A percentile compares a stretch with the other conserved stretches of the same genome.
Evolutionary conservation across 2,888 invertebrate genomes (phyloP).

Genomic region (Cremastinae sp.): DNA sequence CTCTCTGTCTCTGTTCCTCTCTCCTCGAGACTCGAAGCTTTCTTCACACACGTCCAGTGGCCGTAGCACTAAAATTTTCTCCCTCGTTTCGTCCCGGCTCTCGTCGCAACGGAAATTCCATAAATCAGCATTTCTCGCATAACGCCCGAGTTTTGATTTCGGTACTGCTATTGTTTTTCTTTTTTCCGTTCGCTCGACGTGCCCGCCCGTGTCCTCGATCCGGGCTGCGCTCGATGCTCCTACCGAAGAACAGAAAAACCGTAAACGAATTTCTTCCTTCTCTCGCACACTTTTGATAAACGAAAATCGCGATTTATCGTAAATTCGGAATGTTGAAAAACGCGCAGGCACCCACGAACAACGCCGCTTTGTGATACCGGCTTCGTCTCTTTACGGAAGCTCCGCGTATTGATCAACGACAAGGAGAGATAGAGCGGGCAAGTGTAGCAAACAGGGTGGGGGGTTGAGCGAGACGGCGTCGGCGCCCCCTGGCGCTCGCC

Average conservation of each 20-base stretch:
- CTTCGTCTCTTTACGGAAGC: conserved; percentile 58
- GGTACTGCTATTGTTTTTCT: not conserved
- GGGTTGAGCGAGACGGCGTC: conserved; percentile 46
- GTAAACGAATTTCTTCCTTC: conserved; percentile 6
- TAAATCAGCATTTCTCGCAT: conserved; percentile 37
- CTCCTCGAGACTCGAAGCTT: conserved; percentile 1
- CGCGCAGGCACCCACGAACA: conserved; percentile 44
- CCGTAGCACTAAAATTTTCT: conserved; percentile 8
- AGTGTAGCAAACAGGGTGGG: conserved; percentile 9
- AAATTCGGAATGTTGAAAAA: conserved; percentile 43
- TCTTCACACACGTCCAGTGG: not conserved
- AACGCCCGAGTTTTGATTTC: conserved; percentile 11
- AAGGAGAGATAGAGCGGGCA: conserved; percentile 27
- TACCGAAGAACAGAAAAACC: not conserved
- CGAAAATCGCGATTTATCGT: conserved; percentile 19
- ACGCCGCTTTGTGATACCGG: conserved; percentile 60
- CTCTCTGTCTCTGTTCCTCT: not conserved
- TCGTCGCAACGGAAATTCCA: conserved; percentile 27
- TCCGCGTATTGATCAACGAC: conserved; percentile 64
- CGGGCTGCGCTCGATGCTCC: not conserved
- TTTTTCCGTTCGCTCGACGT: not conserved
- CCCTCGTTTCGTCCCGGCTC: conserved; percentile 24
- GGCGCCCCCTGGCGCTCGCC: conserved; percentile 46
- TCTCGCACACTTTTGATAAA: conserved; percentile 19
- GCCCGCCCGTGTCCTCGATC: not conserved